Base-by-base conservation (phyloP, 2,888 invertebrate species). In the Scaptomyza caliginosa region DNA sequence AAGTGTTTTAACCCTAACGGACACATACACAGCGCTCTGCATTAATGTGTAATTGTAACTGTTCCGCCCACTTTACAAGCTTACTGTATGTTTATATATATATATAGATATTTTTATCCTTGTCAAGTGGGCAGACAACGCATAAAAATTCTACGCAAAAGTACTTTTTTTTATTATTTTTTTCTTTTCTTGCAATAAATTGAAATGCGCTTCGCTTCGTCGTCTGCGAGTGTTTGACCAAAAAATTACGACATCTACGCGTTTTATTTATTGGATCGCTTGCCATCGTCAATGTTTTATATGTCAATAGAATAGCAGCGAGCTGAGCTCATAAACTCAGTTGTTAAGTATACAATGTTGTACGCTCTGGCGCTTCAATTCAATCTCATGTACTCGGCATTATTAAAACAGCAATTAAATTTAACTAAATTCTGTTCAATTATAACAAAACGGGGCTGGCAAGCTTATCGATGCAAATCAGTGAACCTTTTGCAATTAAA, bases 31-130 rank as follows among this genome's bases (percentile, higher is more conserved):
- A 24, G n/a, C n/a, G 8, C 34, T 8, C n/a, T 28, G 24, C 43
- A 46, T 16, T 62, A 49, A 85, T 78, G 19, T 76, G 65, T 76
- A 85, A 87, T 78, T 85, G 86, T 82, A 67, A 85, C 48, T 50
- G 49, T 56, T 68, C 48, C 48, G 39, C 39, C 23, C 58, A 70
- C 36, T 65, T 65, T 40, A 62, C 57, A 77, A 85, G 78, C 67
- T 85, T 81, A 81, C 81, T 77, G 77, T 74, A 58, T 23, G 23
- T 34, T 2, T 34, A 16, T 34, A 8, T 34, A 32, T 2, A 30
- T 28, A 24, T 5, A 24, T 24, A 1, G n/a, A 30, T 1, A 13
- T 30, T 7, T 13, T 32, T 74, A n/a, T 74, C 43, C 77, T 60
- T 76, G 72, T 56, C 49, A n/a, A 3, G 7, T 11, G 7, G 32